Evolutionary conservation across 2,113 vertebrate genomes (phyloP).

Genomic region (Felis chaus): DNA sequence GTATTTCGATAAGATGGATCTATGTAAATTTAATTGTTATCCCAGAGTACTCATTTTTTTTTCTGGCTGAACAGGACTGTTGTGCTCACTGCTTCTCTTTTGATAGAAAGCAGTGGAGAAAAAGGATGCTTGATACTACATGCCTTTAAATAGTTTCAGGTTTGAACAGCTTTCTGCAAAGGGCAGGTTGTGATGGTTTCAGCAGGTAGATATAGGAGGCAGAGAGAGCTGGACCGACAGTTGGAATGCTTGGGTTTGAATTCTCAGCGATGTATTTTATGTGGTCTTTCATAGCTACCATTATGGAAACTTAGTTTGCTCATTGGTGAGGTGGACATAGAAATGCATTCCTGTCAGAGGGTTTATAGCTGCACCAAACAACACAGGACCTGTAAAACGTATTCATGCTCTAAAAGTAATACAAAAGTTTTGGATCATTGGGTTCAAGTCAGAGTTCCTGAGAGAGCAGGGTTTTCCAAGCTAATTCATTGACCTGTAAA

Average conservation of each 20-base stretch:
- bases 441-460: neutral
- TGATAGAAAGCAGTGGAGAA: neutral
- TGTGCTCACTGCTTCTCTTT: neutral
- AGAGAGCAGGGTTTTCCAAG: conserved; percentile 9
- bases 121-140: neutral
- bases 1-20: neutral
- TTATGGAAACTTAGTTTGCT: neutral
- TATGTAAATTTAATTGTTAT: neutral
- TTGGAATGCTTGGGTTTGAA: neutral
- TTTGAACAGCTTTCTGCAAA: neutral
- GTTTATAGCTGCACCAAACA: neutral
- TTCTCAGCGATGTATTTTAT: neutral
- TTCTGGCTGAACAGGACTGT: neutral
- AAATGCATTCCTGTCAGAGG: neutral
- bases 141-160: neutral
- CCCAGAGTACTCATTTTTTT: neutral
- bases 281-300: neutral
- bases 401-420: neutral
- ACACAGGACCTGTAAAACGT: neutral
- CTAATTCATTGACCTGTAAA: neutral
- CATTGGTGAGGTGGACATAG: neutral
- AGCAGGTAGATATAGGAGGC: neutral
- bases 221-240: neutral
- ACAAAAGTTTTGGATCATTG: neutral
- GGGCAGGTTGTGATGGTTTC: neutral